Conservation (phyloP, 2,113 vertebrate species). For the Sakesphorus luctuosus region DNA sequence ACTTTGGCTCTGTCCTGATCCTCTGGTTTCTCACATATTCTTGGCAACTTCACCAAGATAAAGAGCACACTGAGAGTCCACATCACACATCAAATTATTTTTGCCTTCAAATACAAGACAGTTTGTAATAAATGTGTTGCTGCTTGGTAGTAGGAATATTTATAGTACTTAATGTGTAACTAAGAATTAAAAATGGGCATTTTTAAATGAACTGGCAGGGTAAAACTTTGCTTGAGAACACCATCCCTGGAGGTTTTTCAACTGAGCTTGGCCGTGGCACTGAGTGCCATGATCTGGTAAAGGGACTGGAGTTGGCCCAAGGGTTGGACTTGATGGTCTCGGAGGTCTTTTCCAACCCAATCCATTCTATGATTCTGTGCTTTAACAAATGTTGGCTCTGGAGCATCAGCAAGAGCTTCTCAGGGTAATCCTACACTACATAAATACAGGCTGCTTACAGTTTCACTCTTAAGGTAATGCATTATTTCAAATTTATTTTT, state of each 20-base stretch:
- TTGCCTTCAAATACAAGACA: background rate
- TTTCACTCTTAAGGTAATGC: background rate
- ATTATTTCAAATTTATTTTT: background rate
- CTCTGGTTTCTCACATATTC: background rate
- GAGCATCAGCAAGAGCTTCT: background rate
- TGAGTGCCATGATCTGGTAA: too few relatives aligned
- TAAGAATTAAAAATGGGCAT: background rate
- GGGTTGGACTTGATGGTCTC: too few relatives aligned
- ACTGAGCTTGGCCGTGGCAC: too few relatives aligned
- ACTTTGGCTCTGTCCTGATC: background rate
- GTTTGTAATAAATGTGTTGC: background rate
- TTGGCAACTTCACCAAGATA: background rate
- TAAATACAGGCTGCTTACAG: background rate
- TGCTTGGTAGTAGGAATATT: background rate
- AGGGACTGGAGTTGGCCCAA: too few relatives aligned
- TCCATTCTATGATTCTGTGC: too few relatives aligned
- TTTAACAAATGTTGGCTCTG: background rate
- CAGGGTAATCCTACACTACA: background rate
- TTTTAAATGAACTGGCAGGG: background rate
- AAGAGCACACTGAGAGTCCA: background rate
- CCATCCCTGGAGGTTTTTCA: too few relatives aligned
- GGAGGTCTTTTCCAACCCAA: too few relatives aligned
- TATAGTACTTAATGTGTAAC: background rate
- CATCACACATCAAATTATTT: background rate
- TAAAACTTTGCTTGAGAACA: background rate